Evolutionary conservation across 1,140 invertebrate species (phyloP).

Genomic region (Heliconius melpomene): DNA sequence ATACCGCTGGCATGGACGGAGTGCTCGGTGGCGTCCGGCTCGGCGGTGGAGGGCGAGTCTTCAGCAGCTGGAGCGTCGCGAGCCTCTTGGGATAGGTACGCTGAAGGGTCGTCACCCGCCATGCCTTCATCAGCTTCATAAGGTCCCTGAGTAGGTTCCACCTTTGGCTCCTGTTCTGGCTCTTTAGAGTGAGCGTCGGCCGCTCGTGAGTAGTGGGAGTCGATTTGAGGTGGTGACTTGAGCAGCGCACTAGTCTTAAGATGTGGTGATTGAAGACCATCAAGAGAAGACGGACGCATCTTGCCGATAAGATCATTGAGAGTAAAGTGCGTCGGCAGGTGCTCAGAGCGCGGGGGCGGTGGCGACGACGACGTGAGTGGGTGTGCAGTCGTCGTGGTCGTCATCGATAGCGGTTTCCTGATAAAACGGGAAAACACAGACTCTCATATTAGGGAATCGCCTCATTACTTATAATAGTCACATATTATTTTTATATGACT

Average conservation of each 20-base stretch:
- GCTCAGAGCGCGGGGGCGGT: constrained; percentile 76
- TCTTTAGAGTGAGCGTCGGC: constrained; percentile 73
- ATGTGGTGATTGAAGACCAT: constrained; percentile 78
- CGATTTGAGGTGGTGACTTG: constrained; percentile 75
- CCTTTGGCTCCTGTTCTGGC: constrained; percentile 66
- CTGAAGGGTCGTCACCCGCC: constrained; percentile 80
- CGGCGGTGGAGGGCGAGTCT: constrained; percentile 80
- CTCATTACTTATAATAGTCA: constrained; percentile 25
- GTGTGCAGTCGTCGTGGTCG: constrained; percentile 80
- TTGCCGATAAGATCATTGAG: constrained; percentile 79
- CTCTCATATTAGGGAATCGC: constrained; percentile 62
- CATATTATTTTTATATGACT: background rate
- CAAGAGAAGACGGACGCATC: constrained; percentile 76
- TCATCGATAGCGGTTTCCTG: constrained; percentile 80
- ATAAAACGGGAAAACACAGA: constrained; percentile 48
- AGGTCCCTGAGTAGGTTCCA: constrained; percentile 79
- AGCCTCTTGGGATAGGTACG: constrained; percentile 64
- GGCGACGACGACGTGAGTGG: constrained; percentile 78
- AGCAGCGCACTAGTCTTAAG: constrained; percentile 69
- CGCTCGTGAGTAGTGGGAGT: constrained; percentile 78
- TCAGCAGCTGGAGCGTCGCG: constrained; percentile 62
- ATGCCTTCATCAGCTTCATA: constrained; percentile 80
- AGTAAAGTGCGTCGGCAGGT: constrained; percentile 78
- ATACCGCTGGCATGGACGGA: constrained; percentile 80
- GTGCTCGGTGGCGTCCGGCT: constrained; percentile 81